Base-by-base conservation (phyloP, 53 echinoderm and acorn worm species). In the Paracentrotus lividus region DNA sequence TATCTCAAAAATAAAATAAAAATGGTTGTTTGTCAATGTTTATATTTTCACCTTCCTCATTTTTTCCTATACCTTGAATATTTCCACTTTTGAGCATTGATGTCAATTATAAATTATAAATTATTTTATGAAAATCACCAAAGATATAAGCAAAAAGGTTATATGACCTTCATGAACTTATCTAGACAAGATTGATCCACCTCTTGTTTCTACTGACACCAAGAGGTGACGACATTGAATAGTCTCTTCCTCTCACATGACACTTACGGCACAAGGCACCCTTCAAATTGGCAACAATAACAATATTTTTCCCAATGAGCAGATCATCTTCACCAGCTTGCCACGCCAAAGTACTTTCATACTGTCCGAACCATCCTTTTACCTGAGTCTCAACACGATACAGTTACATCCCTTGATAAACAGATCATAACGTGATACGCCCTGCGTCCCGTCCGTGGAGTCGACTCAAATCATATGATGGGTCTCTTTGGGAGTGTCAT, bases 401-500 rank as follows among this genome's bases (percentile, higher is more conserved):
- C 38, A 4, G 56, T 86, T 86, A 86, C 86, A 86, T 86, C 86
- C 86, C 56, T 86, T 34, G 38, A 86, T 56, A 86, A 86, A 86
- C 86, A 86, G 33, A 55, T 38, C 15, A 53, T 34, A 34, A 55
- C 86, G 34, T 86, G 86, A 53, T 86, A 56, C 86, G 56, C 86
- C 86, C 86, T 38, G 36, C 86, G 34, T 56, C 36, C 24, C 34
- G 34, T 56, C 54, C 27, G 15, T 44, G 20, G 24, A 56, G 86
- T 56, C 27, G 55, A 86, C 31, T 3, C 33, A 0, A 45, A 56
- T 86, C 86, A 86, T 86, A 36, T 85, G 85, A 85, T 85, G 24
- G 27, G 3, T 55, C 56, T 56, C 56, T 38, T 21, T 34, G 86
- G 86, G 86, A 56, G 55, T 32, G 55, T 86, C 86, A 81, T 49